Evolutionary conservation across 64 coral and sea anemone species (phyloP), one percentile per base, ranked within the genome.

Genomic region (Trachythela sp.): DNA sequence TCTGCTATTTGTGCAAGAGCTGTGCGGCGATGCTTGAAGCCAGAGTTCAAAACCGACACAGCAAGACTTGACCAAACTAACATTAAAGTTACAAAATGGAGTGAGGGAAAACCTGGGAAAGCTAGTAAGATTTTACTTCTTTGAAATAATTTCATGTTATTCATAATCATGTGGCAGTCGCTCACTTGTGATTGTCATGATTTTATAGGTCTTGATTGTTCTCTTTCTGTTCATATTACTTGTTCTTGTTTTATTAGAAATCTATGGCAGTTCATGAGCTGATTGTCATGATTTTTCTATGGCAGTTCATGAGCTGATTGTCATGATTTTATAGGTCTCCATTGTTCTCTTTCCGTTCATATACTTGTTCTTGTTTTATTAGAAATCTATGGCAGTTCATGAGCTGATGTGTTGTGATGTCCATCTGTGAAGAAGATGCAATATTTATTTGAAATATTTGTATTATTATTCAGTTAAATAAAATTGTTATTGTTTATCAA

Each of bases 1-100:
- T 99, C 96, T 43, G 87, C 96, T 36, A 94, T 99, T 51, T 99
- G 96, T 93, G 96, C 96, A 85, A 91, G 93, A 49, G 50, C 94
- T 42, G 96, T 99, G 2, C 90, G 96, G 76, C 87, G 91, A 88
- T 95, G 96, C 42, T 84, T 99, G 32, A 99, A 99, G 39, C 96
- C 96, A 54, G 96, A 99, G 17, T 93, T 94, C 11, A 88, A 90
- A 68, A 93, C 87, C 14, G 84, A 87, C 36, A 89, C 89, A 80
- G 39, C 89, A 64, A 94, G 48, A 58, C 92, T 89, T 70, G 96
- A 99, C 37, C 93, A 99, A 68, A 94, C 96, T 22, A 54, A 70
- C 9, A 88, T 99, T 27, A 99, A 93, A 85, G 87, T 91, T 60
- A 83, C 94, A 2, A 99, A 95, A 87, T 99, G 96, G 96, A 91